phyloP scores from a whole-genome alignment of 2,113 vertebrate species.

The Campylomormyrus numenius region DNA sequence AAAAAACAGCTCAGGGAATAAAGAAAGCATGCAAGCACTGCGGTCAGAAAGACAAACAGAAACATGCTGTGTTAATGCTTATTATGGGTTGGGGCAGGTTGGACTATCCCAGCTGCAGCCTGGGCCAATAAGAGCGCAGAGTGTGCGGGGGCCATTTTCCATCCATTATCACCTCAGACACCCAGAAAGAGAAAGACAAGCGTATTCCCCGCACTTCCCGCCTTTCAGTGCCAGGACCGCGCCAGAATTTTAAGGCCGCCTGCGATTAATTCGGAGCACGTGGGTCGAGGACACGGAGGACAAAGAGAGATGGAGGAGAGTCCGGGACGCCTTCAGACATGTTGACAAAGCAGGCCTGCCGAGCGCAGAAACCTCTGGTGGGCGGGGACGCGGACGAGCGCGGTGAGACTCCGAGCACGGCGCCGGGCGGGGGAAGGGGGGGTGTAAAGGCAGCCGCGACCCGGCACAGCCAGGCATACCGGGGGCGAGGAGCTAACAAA shows the following conservation, averaged over 20 bases:
- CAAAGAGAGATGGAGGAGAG: background rate
- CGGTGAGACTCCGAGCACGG: background rate
- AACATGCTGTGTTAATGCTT: background rate
- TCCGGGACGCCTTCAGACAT: background rate
- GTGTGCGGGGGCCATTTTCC: background rate
- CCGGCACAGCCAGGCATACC: background rate
- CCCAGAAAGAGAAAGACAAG: background rate
- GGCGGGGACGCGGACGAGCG: background rate
- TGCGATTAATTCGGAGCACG: background rate
- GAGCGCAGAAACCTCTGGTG: background rate
- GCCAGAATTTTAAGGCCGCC: background rate
- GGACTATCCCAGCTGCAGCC: background rate
- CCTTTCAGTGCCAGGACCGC: background rate
- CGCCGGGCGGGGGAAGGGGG: background rate
- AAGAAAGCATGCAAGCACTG: background rate
- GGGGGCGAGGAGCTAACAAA: background rate
- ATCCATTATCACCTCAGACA: constrained; percentile 5
- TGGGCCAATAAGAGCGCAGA: background rate
- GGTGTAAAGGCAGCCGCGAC: background rate
- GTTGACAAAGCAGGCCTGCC: background rate
- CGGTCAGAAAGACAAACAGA: background rate
- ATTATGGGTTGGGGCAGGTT: background rate
- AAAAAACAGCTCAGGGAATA: background rate
- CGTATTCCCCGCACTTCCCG: background rate
- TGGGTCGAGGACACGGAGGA: background rate